Evolutionary conservation across 2,888 invertebrate species (phyloP), one percentile per base, ranked within the genome.

Genomic region (Nebria brevicollis): DNA sequence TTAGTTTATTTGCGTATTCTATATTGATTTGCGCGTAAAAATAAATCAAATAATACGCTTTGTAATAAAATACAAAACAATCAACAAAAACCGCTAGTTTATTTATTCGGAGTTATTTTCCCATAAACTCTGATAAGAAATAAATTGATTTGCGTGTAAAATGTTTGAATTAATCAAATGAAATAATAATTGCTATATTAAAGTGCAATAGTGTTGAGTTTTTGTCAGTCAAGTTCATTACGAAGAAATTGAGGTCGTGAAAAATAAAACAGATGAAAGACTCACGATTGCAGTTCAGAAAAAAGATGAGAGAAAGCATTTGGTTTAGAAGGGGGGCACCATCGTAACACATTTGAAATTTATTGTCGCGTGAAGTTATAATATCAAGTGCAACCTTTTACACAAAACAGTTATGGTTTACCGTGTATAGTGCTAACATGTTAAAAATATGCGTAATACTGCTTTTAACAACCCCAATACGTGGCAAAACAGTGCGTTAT

Each of bases 321-420:
- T 72, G 13, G 43, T 73, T 72, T 15, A 70, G 79, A 76, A 76
- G 75, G 77, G 82, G 82, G 82, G 54, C 70, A 78, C 72, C 72
- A 81, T 82, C 85, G 87, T 85, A 86, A 85, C 86, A 87, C 85
- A 87, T 87, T 87, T 86, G 83, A 84, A 65, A 85, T 84, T 87
- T 86, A 86, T 85, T 86, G 85, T 86, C 84, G 85, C 84, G 85
- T 84, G 85, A 86, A 86, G 82, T 86, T 86, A 86, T 86, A 86
- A 84, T 85, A 85, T 83, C 76, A 82, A 83, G 84, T 83, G 83
- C 76, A 83, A 83, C 81, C 81, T 83, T 84, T 78, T 83, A 83
- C 83, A 83, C 82, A 41, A 42, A 41, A 82, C 85, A 86, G 86
- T 86, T 84, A 85, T 86, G 85, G 85, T 85, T 85, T 82, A 82